These are phyloP conservation scores for Otis tarda DNA, from an alignment of 2,113 vertebrate genomes.

Conservation along the genomic window DNA sequence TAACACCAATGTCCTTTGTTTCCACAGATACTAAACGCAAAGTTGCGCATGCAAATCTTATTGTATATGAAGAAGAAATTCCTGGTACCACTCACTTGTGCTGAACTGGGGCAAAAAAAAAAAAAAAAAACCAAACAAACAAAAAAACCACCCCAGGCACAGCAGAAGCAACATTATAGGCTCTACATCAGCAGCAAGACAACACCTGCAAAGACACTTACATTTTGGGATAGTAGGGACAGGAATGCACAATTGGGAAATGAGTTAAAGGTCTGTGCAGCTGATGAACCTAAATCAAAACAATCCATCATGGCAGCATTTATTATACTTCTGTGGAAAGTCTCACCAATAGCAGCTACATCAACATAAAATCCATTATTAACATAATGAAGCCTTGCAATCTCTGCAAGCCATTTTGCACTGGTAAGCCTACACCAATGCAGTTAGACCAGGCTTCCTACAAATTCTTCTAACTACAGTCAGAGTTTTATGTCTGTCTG, in stretches of 20 bases:
- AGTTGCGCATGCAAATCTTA: not conserved
- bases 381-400: not conserved
- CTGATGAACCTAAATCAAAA: not conserved
- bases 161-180: not conserved
- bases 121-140: not conserved
- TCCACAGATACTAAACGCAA: not conserved
- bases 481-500: no score
- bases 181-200: not conserved
- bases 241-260: not conserved
- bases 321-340: not conserved
- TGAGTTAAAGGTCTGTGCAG: not conserved
- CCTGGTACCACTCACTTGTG: not conserved
- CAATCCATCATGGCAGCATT: not conserved
- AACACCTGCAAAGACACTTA: not conserved
- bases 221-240: not conserved
- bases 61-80: not conserved
- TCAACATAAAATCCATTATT: not conserved
- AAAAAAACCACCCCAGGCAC: not conserved
- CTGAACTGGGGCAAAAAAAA: not conserved
- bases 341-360: not conserved
- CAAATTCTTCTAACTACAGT: not conserved
- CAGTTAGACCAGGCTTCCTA: not conserved
- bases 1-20: not conserved
- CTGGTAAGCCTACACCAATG: accelerated
- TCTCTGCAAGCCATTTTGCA: not conserved